Evolutionary conservation across 2,797 vertebrate species (phyloP).

Genomic region (Leptatherina wallacei): DNA sequence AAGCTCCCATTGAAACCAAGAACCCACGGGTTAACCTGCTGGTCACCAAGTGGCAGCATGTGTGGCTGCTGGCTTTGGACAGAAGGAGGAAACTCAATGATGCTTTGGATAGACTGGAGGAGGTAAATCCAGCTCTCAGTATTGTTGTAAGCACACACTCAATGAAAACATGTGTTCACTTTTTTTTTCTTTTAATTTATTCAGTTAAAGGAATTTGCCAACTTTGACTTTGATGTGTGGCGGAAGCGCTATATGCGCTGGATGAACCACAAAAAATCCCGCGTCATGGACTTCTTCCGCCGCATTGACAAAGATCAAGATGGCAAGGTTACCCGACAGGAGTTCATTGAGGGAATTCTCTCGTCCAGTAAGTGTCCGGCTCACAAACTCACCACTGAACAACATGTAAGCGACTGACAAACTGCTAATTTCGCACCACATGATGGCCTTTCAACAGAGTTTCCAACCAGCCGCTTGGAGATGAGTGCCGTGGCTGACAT

Average conservation of each 20-base stretch:
- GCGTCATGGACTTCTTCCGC: constrained; percentile 99
- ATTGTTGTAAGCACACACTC: not conserved
- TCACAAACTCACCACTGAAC: not conserved
- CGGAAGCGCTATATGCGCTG: constrained; percentile 99
- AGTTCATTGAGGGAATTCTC: constrained; percentile 98
- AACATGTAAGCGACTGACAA: not conserved
- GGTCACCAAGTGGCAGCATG: constrained; percentile 98
- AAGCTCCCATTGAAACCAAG: constrained; percentile 93
- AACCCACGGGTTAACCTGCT: constrained; percentile 95
- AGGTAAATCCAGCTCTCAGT: constrained; percentile 80
- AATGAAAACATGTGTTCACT: not conserved
- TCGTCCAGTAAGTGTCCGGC: constrained; percentile 92
- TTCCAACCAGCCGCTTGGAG: constrained; percentile 96
- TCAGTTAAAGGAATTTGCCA: constrained; percentile 96
- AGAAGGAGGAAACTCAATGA: constrained; percentile 96
- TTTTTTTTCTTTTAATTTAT: constrained; percentile 25
- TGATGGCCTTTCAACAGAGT: constrained; percentile 80
- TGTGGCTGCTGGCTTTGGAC: constrained; percentile 97
- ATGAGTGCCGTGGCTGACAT: constrained; percentile 99
- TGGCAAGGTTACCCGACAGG: constrained; percentile 97
- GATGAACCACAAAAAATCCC: constrained; percentile 99
- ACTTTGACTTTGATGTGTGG: constrained; percentile 99
- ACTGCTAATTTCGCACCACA: constrained; percentile 9
- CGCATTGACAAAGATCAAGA: constrained; percentile 99
- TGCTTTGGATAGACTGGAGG: constrained; percentile 94